Base-by-base conservation (phyloP, 1,140 invertebrate species). In the Zaprionus inermis region DNA sequence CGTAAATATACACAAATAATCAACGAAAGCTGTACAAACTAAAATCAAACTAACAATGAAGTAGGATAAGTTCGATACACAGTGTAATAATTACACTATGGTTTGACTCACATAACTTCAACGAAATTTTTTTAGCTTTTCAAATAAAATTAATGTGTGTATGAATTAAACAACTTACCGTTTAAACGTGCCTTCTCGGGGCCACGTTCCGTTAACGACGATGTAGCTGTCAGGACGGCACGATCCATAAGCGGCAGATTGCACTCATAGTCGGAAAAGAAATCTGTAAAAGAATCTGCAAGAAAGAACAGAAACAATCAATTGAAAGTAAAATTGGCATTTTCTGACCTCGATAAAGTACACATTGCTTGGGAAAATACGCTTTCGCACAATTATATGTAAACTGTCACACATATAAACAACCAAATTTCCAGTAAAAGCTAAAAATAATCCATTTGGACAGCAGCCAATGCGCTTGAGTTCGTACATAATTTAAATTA, bases 161-260 rank as follows among this genome's bases (percentile, higher is more conserved):
- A 18, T 51, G 3, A 2, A 51, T 44, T 5, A 24, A 10, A 57
- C 22, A 69, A 92, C 94, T 95, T 94, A 97, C 97, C 96, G 94
- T 97, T 95, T 52, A 97, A 93, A 82, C 94, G 94, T 4, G 97
- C 97, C 93, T 97, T 96, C 34, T 96, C 94, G 28, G 97, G 95
- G 65, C 96, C 97, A 92, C 97, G 94, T 70, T 96, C 96, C 22
- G 94, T 93, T 60, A 97, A 93, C 70, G 95, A 96, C 5, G 96
- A 96, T 41, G 97, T 97, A 30, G 97, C 97, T 86, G 93, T 95
- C 34, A 98, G 84, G 59, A 94, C 94, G 75, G 96, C 95, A 83
- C 92, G 94, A 2, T 96, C 95, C 79, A 97, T 92, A 38, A 97
- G 92, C n/a, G 96, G 95, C 72, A 94, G 94, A 91, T 96, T 96